Percentiles rank a stretch among this genome's conserved stretches.
phyloP scores from a whole-genome alignment of 2,113 vertebrate species.

The Columba janthina region DNA sequence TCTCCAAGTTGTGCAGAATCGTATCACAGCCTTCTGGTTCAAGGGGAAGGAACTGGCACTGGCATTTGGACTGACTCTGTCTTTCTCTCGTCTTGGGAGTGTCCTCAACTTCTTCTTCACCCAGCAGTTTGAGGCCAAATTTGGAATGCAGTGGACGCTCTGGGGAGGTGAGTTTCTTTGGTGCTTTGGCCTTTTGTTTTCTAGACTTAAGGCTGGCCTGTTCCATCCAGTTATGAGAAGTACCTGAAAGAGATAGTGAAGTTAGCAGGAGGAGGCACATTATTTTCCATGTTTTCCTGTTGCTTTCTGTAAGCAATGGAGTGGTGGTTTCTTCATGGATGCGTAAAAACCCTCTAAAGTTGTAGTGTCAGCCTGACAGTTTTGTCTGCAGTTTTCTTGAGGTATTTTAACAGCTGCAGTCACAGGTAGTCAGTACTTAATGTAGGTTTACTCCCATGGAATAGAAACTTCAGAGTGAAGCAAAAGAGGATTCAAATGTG shows the following conservation, averaged over 20 bases:
- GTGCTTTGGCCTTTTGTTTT: not conserved
- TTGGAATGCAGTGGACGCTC: conserved; percentile 84
- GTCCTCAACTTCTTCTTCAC: conserved; percentile 87
- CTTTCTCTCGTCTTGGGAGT: conserved; percentile 81
- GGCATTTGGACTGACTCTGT: conserved; percentile 80
- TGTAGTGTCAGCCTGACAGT: not conserved
- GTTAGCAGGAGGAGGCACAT: not conserved
- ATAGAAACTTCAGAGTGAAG: not conserved
- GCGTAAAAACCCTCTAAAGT: not conserved
- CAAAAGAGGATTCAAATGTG: not conserved
- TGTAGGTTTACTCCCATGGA: not conserved
- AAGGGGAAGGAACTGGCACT: conserved; percentile 83
- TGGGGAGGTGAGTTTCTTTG: conserved; percentile 76
- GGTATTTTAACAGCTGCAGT: not conserved
- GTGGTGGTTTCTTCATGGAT: not conserved
- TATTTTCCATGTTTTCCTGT: not conserved
- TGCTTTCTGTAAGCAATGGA: not conserved
- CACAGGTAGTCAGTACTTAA: not conserved
- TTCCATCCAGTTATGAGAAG: not conserved
- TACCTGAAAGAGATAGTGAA: not conserved
- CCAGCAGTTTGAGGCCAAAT: conserved; percentile 76
- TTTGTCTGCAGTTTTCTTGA: not conserved
- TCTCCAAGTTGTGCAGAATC: conserved; percentile 81
- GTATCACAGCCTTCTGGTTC: conserved; percentile 85
- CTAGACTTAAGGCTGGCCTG: not conserved